Percentiles rank a stretch among this genome's conserved stretches.
Conservation (phyloP, 2,113 vertebrate genomes). For the Microcebus ravelobensis region DNA sequence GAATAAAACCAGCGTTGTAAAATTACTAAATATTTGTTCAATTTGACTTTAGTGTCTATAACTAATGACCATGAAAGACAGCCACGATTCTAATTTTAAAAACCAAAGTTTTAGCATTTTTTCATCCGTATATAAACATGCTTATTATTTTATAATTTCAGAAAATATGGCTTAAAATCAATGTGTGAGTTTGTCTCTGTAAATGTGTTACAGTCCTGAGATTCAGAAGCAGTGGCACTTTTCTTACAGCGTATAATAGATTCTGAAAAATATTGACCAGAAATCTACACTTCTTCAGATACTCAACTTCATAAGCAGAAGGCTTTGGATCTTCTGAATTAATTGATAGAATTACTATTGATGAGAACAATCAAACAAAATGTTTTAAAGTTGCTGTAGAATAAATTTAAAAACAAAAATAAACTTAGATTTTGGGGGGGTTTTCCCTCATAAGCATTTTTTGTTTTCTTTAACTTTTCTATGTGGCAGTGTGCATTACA, state of each 20-base stretch:
- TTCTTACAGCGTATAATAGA: not conserved
- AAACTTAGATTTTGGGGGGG: not conserved
- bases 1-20: slow-evolving; percentile 1
- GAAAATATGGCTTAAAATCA: not conserved
- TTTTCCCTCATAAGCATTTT: not conserved
- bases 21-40: not conserved
- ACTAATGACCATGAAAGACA: not conserved
- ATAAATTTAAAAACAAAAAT: slow-evolving; percentile 29
- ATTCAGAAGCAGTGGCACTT: not conserved
- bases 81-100: not conserved
- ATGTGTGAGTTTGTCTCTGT: not conserved
- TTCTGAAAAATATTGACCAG: not conserved
- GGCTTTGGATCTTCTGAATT: not conserved
- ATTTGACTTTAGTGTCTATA: not conserved
- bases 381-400: not conserved
- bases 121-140: not conserved
- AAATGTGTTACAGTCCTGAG: not conserved
- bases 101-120: not conserved
- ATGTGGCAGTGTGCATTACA: not conserved
- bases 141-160: slow-evolving; percentile 17
- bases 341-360: not conserved
- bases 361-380: slow-evolving; percentile 29
- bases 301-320: not conserved
- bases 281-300: not conserved
- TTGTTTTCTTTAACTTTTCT: not conserved